phyloP scores from a whole-genome alignment of 2,113 vertebrate genomes.

The Corythaixoides concolor region DNA sequence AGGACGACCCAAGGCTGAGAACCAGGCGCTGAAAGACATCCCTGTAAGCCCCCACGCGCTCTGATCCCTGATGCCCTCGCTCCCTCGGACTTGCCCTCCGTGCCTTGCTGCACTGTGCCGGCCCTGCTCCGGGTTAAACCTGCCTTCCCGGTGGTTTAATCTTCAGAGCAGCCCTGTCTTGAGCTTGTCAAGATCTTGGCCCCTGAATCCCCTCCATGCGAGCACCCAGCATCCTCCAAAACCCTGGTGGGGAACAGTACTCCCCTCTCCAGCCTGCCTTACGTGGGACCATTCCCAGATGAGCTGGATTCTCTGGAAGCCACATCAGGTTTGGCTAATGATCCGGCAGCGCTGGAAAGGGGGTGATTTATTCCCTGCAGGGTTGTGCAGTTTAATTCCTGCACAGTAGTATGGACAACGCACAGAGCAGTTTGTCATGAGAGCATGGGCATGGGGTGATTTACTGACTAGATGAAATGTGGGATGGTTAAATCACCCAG shows the following conservation, averaged over 20 bases:
- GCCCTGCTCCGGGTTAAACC: neutral
- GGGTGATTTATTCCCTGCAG: slow-evolving; percentile 30
- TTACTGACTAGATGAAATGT: slow-evolving; percentile 31
- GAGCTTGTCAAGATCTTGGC: neutral
- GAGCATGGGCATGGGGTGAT: neutral
- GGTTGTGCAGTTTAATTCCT: slow-evolving; percentile 22
- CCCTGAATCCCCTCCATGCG: neutral
- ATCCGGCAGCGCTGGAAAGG: accelerated
- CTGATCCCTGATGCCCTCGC: accelerated
- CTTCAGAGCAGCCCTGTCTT: neutral
- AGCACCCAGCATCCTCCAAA: neutral
- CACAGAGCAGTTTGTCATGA: slow-evolving; percentile 28
- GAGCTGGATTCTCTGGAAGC: neutral
- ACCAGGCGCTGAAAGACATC: slow-evolving; percentile 90
- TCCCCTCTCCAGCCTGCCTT: neutral
- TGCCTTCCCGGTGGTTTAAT: neutral
- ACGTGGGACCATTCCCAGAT: neutral
- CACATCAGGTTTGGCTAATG: neutral
- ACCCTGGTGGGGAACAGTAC: neutral
- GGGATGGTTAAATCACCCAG: slow-evolving; percentile 30
- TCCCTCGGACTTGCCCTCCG: accelerated
- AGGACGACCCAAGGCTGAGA: slow-evolving; percentile 87
- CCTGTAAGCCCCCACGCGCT: slow-evolving; percentile 80
- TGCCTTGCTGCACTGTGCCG: accelerated
- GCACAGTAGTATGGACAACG: neutral